Evolutionary conservation across 2,888 invertebrate species (phyloP), one percentile per base, ranked within the genome.

Genomic region (Barypeithes pellucidus): DNA sequence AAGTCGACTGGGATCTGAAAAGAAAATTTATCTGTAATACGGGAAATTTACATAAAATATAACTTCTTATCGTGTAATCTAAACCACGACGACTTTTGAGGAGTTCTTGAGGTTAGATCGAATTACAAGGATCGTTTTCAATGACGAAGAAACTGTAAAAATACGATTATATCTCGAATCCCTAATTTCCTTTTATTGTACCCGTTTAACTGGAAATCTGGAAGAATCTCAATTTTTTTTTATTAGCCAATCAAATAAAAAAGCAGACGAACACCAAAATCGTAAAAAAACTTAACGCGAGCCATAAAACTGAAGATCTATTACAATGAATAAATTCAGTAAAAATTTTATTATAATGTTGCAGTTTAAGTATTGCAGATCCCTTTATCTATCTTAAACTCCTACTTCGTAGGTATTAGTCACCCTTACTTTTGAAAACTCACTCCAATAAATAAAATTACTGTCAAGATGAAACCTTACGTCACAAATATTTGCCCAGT

Each of bases 391-490:
- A n/a, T n/a, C n/a, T n/a, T n/a, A n/a, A n/a, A n/a, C n/a, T n/a
- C n/a, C n/a, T n/a, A n/a, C n/a, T n/a, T n/a, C n/a, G n/a, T n/a
- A n/a, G n/a, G n/a, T n/a, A n/a, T n/a, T n/a, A n/a, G n/a, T n/a
- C n/a, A n/a, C n/a, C n/a, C n/a, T n/a, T n/a, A n/a, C n/a, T n/a
- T n/a, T 2, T 50, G 3, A n/a, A n/a, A 50, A 50, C 24, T 50
- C n/a, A 12, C 50, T 50, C 3, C 16, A 3, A 50, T n/a, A 50
- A 50, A 50, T 50, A 50, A 22, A 50, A 50, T 24, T 1, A 50
- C 50, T 50, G 50, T 50, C 50, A 24, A 50, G 24, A 16, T 11
- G 9, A 24, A 50, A 50, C 12, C 24, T 50, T 50, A 50, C 24
- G 50, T 50, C 12, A 24, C 50, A 50, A 43, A 43, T 43, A 43